Base-by-base conservation (phyloP, 2,113 vertebrate genomes). In the Nansenia antarctica region DNA sequence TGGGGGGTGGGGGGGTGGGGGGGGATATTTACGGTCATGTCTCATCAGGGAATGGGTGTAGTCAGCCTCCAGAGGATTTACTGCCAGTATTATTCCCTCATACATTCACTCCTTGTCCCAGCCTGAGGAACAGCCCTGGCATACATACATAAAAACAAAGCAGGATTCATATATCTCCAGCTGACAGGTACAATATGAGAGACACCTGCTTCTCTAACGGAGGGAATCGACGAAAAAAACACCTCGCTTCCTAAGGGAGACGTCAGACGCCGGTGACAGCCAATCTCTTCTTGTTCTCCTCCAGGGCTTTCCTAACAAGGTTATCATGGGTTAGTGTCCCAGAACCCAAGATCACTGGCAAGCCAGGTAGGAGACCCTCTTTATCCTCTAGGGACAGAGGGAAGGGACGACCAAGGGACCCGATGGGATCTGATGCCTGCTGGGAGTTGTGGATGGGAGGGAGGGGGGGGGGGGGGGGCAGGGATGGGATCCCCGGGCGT, bases 41-140 rank as follows among this genome's bases (percentile, higher is more conserved):
- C 76, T 76, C 82, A 75, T 81, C 62, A 73, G 78, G 69, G 81
- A 86, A 85, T 71, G 70, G 81, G 72, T 9, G 5, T 59, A 39
- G 66, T 76, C 77, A 73, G 54, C 60, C 60, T 65, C 52, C 49
- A 6, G 27, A 65, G 76, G 83, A 88, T 80, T 85, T 84, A 86
- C 47, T 63, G 63, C 52, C 59, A 0, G 0, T 31, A 66, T 83
- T 82, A 78, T 81, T 76, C 60, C 58, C 62, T 70, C 42, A 2
- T 78, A 78, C 47, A 65, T 67, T 76, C 70, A 32, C 64, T 78
- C 65, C 69, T 62, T 77, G 83, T 82, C 83, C 75, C 47, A 57
- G 53, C 42, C 62, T 62, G 77, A 79, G 67, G 72, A 54, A 65
- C 0, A 0, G 29, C 39, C 58, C 55, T 59, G 62, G 65, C 53